Conservation (phyloP, 2,113 vertebrate genomes). For the Notiomystis cincta region DNA sequence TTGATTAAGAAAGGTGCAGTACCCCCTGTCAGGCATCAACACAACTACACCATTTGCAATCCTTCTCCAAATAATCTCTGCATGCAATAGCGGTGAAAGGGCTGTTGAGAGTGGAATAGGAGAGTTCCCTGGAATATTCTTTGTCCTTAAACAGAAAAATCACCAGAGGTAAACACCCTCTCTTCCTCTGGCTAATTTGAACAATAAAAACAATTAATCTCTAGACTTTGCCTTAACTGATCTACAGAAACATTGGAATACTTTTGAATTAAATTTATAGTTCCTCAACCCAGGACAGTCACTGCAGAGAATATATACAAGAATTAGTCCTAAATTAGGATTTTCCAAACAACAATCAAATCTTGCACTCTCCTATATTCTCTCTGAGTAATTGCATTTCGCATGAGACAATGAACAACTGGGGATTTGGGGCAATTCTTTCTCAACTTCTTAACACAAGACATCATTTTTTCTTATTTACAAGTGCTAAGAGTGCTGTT, state of each 20-base stretch:
- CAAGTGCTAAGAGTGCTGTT: not conserved
- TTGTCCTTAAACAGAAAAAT: not conserved
- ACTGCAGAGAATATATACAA: not conserved
- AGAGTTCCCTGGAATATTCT: not conserved
- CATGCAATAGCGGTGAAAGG: not conserved
- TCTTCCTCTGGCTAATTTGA: not conserved
- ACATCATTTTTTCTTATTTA: not conserved
- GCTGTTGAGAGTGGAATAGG: not conserved
- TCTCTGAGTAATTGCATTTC: not conserved
- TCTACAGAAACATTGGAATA: not conserved
- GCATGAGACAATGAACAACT: not conserved
- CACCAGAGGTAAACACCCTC: not conserved
- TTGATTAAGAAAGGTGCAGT: not conserved
- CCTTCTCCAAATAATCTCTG: not conserved
- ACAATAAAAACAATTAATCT: not conserved
- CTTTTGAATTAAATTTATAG: not conserved
- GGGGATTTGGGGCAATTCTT: not conserved
- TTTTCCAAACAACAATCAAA: not conserved
- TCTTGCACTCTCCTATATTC: not conserved
- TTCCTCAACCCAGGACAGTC: not conserved
- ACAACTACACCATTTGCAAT: not conserved
- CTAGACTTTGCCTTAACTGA: not conserved
- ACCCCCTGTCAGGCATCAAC: not conserved
- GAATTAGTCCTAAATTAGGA: not conserved
- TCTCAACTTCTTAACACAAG: not conserved